These are phyloP conservation scores for Casuarius casuarius DNA, from an alignment of 2,113 vertebrate genomes.

Conservation along the genomic window DNA sequence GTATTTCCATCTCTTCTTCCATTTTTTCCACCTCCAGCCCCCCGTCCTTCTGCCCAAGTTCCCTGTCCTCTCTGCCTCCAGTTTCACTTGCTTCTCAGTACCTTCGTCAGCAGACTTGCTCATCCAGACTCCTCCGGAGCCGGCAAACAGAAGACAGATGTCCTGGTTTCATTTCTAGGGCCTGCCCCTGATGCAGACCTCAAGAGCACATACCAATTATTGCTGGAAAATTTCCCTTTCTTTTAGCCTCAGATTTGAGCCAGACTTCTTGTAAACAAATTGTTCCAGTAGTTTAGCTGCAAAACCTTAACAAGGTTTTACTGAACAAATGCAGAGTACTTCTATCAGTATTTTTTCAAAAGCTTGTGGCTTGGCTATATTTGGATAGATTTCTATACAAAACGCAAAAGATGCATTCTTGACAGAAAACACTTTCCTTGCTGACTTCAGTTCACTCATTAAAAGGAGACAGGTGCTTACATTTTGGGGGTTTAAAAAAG, in stretches of 20 bases:
- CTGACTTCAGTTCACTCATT: background rate
- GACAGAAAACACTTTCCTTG: background rate
- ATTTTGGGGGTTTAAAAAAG: background rate
- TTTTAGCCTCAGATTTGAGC: background rate
- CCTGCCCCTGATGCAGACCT: background rate
- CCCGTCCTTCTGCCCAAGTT: background rate
- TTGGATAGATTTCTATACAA: constrained; percentile 1
- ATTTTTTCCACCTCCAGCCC: background rate
- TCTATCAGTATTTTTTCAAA: background rate
- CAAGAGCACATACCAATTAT: background rate
- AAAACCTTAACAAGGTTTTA: background rate
- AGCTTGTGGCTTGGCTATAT: background rate
- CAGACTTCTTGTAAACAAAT: background rate
- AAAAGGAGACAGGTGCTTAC: background rate
- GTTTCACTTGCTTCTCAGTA: background rate
- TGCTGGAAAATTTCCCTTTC: background rate
- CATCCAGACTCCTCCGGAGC: background rate
- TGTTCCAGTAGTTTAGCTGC: background rate
- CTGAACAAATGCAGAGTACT: background rate
- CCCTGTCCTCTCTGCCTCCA: background rate
- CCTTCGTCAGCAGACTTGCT: background rate
- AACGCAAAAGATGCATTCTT: background rate
- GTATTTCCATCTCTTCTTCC: background rate
- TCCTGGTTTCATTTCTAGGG: background rate
- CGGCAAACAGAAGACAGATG: background rate